Conservation (phyloP, 2,113 vertebrate genomes). For the Catharus fuscescens region DNA sequence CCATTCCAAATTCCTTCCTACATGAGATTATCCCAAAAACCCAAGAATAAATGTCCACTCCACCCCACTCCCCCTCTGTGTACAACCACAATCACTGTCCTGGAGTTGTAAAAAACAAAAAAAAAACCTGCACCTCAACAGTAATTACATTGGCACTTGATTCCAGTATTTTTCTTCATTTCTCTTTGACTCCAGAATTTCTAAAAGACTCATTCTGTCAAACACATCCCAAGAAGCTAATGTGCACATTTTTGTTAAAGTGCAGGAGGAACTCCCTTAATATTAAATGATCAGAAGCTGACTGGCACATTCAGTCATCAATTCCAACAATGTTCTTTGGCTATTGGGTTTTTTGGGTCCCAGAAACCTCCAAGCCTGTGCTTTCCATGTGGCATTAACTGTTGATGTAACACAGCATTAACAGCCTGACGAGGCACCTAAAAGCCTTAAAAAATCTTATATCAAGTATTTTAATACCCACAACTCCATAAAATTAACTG, state of each 20-base stretch:
- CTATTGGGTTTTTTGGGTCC: background rate
- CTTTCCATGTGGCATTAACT: background rate
- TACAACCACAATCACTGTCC: background rate
- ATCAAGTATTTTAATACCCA: background rate
- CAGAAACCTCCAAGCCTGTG: background rate
- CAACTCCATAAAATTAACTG: background rate
- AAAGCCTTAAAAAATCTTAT: background rate
- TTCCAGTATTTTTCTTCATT: background rate
- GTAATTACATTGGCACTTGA: background rate
- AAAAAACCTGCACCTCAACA: accelerated
- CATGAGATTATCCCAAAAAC: background rate
- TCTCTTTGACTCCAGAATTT: background rate
- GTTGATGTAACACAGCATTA: background rate
- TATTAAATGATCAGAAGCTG: background rate
- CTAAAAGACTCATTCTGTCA: background rate
- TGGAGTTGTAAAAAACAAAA: background rate
- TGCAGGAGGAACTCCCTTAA: background rate
- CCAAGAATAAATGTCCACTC: background rate
- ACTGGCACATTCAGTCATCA: background rate
- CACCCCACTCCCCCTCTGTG: accelerated
- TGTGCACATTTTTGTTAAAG: background rate
- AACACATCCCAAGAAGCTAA: background rate
- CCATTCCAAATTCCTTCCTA: conserved; percentile 25
- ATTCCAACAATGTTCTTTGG: background rate
- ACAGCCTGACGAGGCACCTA: background rate